Conservation (phyloP, 1,140 invertebrate genomes). For the Drosophila melanogaster region Release_6_plus_ISO1_MT NT_033777.3:26957501-26958000, state of each 20-base stretch:
- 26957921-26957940: constrained; percentile 3
- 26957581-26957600: neutral
- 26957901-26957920: neutral
- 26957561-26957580: neutral
- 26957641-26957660: too few relatives aligned
- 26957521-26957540: neutral
- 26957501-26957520: constrained; percentile 15
- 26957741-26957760: constrained; percentile 13
- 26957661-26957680: too few relatives aligned
- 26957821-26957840: constrained; percentile 60
- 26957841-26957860: constrained; percentile 54
- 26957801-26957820: constrained; percentile 60
- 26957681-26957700: too few relatives aligned
- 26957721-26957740: neutral
- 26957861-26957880: constrained; percentile 35
- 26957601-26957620: too few relatives aligned
- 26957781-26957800: constrained; percentile 12
- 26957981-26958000: constrained; percentile 66
- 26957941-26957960: constrained; percentile 22
- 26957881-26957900: constrained; percentile 34
- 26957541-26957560: constrained; percentile 10
- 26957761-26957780: constrained; percentile 4
- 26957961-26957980: constrained; percentile 4
- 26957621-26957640: too few relatives aligned
- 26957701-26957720: neutral